Conservation (phyloP, 1,140 invertebrate genomes). For the Drosophila melanogaster region DNA sequence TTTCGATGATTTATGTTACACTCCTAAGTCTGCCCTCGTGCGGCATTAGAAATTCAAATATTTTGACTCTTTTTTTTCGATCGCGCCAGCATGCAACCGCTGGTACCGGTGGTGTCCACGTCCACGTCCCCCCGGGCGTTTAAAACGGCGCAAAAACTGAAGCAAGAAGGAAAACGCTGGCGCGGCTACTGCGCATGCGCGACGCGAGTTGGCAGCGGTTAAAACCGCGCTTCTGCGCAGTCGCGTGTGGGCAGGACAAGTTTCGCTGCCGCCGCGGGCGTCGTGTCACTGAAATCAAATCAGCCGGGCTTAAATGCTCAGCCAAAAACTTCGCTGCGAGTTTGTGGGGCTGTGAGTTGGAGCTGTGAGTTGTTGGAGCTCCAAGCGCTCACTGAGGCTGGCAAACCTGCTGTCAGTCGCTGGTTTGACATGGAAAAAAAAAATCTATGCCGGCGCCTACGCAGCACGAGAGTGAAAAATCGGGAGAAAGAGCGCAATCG, state of each 20-base stretch:
- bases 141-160: conserved; percentile 59
- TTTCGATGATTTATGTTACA: conserved; percentile 27
- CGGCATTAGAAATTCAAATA: conserved; percentile 79
- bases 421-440: conserved; percentile 77
- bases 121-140: conserved; percentile 60
- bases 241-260: conserved; percentile 61
- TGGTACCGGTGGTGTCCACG: not conserved
- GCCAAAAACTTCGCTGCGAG: conserved; percentile 67
- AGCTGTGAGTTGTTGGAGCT: conserved; percentile 19
- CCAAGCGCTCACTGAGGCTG: conserved; percentile 15
- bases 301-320: conserved; percentile 79
- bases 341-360: conserved; percentile 29
- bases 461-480: conserved; percentile 50
- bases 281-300: conserved; percentile 81
- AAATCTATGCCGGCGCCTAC: conserved; percentile 74
- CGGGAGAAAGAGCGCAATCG: conserved; percentile 3
- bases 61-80: conserved; percentile 59
- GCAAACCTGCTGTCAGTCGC: conserved; percentile 80
- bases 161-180: conserved; percentile 42
- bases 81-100: conserved; percentile 57
- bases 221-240: conserved; percentile 12
- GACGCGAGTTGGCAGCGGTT: not conserved
- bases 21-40: conserved; percentile 59
- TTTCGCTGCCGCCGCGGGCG: conserved; percentile 64
- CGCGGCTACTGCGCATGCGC: conserved; percentile 52